Conservation (phyloP, 2,797 vertebrate species). For the Lutjanus campechanus region DNA sequence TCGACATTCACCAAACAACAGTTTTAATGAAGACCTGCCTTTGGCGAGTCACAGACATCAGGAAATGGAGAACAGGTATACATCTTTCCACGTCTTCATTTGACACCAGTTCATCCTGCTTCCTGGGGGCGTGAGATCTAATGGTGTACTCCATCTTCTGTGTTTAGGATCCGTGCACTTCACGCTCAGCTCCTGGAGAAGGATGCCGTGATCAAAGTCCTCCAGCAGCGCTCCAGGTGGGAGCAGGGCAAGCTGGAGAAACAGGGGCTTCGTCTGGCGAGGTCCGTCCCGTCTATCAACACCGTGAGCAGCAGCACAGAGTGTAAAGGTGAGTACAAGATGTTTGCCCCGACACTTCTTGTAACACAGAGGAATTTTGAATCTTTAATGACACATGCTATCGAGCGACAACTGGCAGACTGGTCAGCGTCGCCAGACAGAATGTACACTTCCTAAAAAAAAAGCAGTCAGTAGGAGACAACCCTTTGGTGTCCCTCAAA, state of each 20-base stretch:
- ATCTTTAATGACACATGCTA: constrained; percentile 49
- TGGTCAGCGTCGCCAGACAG: constrained; percentile 69
- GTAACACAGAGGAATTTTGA: constrained; percentile 7
- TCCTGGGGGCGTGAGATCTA: constrained; percentile 10
- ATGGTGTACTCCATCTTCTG: background rate
- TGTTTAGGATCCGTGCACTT: constrained; percentile 91
- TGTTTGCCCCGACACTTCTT: background rate
- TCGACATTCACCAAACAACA: constrained; percentile 93
- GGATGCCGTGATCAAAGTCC: constrained; percentile 95
- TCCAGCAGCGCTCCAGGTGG: constrained; percentile 92
- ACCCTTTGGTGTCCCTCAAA: constrained; percentile 68
- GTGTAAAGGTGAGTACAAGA: constrained; percentile 84
- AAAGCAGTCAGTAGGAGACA: constrained; percentile 44
- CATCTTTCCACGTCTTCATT: background rate
- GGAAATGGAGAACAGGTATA: constrained; percentile 97
- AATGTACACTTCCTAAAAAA: constrained; percentile 78
- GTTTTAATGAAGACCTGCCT: constrained; percentile 93
- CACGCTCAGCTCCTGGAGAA: constrained; percentile 97
- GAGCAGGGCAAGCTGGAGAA: constrained; percentile 89
- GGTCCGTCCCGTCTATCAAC: constrained; percentile 93
- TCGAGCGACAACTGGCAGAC: constrained; percentile 77
- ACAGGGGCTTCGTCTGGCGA: constrained; percentile 89
- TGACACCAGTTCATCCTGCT: background rate
- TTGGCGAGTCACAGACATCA: constrained; percentile 90
- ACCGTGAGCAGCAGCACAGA: constrained; percentile 51